A percentile compares a stretch with the other conserved stretches of the same genome.
phyloP scores from a whole-genome alignment of 1,140 invertebrate species.

The Drosophila pallidifrons region DNA sequence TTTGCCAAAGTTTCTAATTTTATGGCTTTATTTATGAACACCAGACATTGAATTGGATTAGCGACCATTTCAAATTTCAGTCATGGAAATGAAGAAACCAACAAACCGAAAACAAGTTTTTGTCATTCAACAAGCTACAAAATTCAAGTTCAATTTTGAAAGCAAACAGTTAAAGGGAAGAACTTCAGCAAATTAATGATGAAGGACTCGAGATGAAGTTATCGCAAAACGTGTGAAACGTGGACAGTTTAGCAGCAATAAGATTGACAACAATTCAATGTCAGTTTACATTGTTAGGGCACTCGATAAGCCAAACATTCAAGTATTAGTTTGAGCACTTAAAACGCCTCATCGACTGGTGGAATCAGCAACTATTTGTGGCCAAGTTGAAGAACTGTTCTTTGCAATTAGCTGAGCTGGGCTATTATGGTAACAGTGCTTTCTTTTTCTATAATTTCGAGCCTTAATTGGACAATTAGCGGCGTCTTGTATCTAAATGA shows the following conservation, averaged over 20 bases:
- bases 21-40: constrained; percentile 36
- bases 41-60: constrained; percentile 41
- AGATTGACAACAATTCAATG: constrained; percentile 11
- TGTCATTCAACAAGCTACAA: not conserved
- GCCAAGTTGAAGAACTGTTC: constrained; percentile 17
- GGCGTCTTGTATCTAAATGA: constrained; percentile 30
- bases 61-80: constrained; percentile 16
- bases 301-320: constrained; percentile 1
- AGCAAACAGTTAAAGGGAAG: not conserved
- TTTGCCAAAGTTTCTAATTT: constrained; percentile 55
- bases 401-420: not conserved
- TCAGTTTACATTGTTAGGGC: constrained; percentile 4
- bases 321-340: not conserved
- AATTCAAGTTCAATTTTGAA: constrained; percentile 6
- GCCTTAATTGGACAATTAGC: constrained; percentile 46
- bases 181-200: constrained; percentile 32
- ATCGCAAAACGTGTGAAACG: constrained; percentile 12
- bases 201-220: not conserved
- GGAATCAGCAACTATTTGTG: not conserved
- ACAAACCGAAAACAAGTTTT: constrained; percentile 3
- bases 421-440: constrained; percentile 44
- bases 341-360: not conserved
- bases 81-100: constrained; percentile 6
- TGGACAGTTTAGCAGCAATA: constrained; percentile 11
- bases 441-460: constrained; percentile 39